Evolutionary conservation across 64 coral and sea anemone species (phyloP), one percentile per base, ranked within the genome.

Genomic region (Stichodactyla helianthus): DNA sequence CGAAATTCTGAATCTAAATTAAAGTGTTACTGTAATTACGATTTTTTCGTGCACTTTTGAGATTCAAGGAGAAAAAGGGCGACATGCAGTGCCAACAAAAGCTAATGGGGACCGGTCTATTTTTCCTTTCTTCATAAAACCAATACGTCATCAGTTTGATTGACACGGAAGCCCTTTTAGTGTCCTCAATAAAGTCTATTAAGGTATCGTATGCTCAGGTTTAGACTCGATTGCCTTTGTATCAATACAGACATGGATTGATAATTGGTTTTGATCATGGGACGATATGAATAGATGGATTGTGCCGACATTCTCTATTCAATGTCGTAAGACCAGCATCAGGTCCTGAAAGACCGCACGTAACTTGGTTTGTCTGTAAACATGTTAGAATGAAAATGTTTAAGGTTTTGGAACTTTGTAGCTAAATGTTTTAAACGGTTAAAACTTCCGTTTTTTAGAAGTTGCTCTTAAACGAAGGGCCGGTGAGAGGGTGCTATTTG

Each of bases 141-240:
- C 68, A 27, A 74, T 74, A 23, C 63, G 63, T 68, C 63, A 68
- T 22, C 63, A 13, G 25, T 26, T 74, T 74, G 68, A 74, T 74
- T 74, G 68, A 74, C 68, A 74, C 12, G 68, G 25, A 74, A 74
- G 25, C 25, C 68, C 25, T 74, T 74, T 74, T 27, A 74, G 11
- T 23, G 7, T 23, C 68, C 68, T 14, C 68, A 74, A 74, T 74
- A 74, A 74, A 74, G 68, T 74, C 68, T 74, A 74, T 74, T 74
- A 74, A 74, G 25, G 26, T 9, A 74, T 74, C 7, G 68, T 74
- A 31, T 74, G 68, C 12, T 74, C 68, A 74, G 68, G 68, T 31
- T 74, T 74, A 28, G 8, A 10, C 7, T 31, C 68, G 7, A 27
- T 74, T 4, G 35, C 23, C 27, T 74, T 74, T 35, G 68, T 74